Base-by-base conservation (phyloP, 2,113 vertebrate species). In the Tamias sibiricus region DNA sequence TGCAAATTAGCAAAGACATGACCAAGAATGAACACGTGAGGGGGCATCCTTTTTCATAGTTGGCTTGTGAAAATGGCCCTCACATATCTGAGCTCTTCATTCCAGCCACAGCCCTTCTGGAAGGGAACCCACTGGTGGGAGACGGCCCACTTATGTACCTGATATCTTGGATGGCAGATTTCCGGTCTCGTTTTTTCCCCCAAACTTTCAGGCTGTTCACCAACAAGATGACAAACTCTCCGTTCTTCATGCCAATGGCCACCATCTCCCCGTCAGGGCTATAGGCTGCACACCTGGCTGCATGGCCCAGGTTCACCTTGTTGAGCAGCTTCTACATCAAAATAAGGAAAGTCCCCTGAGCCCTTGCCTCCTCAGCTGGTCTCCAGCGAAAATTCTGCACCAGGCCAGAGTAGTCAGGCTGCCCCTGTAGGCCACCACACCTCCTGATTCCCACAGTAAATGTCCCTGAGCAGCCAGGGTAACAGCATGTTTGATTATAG, bases 141-240 rank as follows among this genome's bases (percentile, higher is more conserved):
- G 68, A 19, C 16, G 13, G 12, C 49, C 22, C 32, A 24, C 16
- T 47, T 35, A 86, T 0, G 1, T 97, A 99, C 99, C 99, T 99
- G 90, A 99, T 99, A 89, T 99, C 99, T 98, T 99, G 99, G 90
- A 99, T 99, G n/a, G 99, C 98, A 16, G 99, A 99, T n/a, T 99
- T 99, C 96, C 99, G 99, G 97, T 99, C 99, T 57, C 99, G 97
- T 95, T 99, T 99, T 97, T 99, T 99, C 84, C 99, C 99, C 99
- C 99, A 99, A 2, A 99, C 98, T 57, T 99, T 99, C 54, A 99
- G 99, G 30, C 99, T 99, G 97, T 99, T 99, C 75, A 99, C 99
- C 59, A 99, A 98, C 94, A 99, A 98, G 86, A 99, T 80, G 47
- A 99, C 98, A 89, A 99, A 99, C 97, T 99, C 99, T 1, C 99